phyloP scores from a whole-genome alignment of 2,113 vertebrate species.

The Pluvialis apricaria region DNA sequence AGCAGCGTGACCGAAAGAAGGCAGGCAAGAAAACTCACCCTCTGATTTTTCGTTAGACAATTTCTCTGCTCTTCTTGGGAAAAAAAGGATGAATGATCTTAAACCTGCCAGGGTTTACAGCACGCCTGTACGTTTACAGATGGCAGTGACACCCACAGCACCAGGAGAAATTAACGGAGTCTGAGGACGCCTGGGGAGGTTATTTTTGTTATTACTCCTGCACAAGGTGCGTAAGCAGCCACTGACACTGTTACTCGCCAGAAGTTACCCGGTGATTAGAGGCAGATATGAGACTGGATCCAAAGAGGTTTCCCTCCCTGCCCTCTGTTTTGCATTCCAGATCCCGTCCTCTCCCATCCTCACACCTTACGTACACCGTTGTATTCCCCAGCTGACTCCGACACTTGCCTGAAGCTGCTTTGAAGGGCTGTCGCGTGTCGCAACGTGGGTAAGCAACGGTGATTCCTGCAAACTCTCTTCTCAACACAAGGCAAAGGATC shows the following conservation, averaged over 20 bases:
- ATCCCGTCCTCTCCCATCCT: neutral
- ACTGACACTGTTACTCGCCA: neutral
- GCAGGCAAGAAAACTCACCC: neutral
- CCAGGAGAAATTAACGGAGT: neutral
- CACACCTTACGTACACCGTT: rapidly evolving
- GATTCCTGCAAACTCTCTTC: neutral
- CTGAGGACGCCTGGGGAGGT: neutral
- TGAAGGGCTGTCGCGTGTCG: neutral
- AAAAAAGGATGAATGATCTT: neutral
- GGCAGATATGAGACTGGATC: rapidly evolving
- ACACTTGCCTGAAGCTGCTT: rapidly evolving
- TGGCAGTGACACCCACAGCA: neutral
- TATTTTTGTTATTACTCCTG: neutral
- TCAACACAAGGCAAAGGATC: neutral
- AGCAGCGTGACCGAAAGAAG: neutral
- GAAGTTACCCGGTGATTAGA: neutral
- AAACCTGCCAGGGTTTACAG: neutral
- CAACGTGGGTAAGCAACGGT: neutral
- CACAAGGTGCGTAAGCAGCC: neutral
- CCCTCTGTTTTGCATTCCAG: neutral
- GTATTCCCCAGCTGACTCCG: neutral
- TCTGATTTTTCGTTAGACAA: neutral
- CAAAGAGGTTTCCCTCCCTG: neutral
- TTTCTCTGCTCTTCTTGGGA: neutral
- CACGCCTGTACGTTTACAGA: neutral